phyloP scores from a whole-genome alignment of 2,113 vertebrate genomes.

The Centropristis striata region DNA sequence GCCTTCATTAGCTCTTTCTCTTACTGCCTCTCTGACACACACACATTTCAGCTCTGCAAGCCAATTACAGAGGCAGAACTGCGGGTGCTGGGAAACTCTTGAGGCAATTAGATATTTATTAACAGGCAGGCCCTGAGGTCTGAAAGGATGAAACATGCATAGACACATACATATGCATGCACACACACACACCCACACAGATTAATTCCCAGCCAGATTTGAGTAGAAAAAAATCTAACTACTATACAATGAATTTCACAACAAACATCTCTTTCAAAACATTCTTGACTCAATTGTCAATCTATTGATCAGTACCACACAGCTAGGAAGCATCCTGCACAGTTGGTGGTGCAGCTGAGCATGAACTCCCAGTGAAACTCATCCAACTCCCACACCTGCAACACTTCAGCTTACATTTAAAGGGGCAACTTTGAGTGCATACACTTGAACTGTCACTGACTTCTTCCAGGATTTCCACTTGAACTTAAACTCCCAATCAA shows the following conservation, averaged over 20 bases:
- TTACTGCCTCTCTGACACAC: conserved; percentile 9
- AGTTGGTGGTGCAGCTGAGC: not conserved
- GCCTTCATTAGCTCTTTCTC: conserved; percentile 52
- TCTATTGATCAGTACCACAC: conserved; percentile 2
- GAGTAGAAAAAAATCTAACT: not conserved
- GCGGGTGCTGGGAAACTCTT: conserved; percentile 37
- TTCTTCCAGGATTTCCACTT: not conserved
- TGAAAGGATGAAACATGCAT: conserved; percentile 39
- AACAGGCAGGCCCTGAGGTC: conserved; percentile 26
- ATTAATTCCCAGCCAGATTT: not conserved
- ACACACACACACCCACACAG: not conserved
- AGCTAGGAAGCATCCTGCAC: not conserved
- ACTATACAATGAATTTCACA: not conserved
- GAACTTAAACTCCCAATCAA: not conserved
- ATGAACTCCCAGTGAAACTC: not conserved
- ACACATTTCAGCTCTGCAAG: conserved; percentile 31
- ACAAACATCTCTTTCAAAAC: not conserved
- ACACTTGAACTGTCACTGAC: not conserved
- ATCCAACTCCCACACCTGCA: not conserved
- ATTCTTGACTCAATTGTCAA: not conserved
- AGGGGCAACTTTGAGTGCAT: not conserved
- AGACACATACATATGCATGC: not conserved
- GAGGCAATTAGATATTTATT: conserved; percentile 62
- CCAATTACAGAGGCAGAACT: conserved; percentile 61
- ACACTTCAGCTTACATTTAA: no score